Evolutionary conservation across 2,888 invertebrate genomes (phyloP), one percentile per base, ranked within the genome.

Genomic region (Choristoneura rosaceana): DNA sequence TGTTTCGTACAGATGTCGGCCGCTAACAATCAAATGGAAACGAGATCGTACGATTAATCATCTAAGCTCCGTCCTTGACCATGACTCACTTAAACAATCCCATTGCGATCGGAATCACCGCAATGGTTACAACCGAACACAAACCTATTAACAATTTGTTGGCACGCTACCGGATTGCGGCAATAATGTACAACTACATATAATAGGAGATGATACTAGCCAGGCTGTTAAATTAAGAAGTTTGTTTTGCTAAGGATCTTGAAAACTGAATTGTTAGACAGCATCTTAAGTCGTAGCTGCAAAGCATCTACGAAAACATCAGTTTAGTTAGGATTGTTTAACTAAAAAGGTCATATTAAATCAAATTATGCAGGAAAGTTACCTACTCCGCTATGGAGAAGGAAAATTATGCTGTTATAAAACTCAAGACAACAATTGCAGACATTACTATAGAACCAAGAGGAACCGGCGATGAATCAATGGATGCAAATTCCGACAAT

Each of bases 41-140:
- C 45, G 55, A 66, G 69, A 62, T 69, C 15, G 71, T 70, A 69
- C 68, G 73, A 73, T 69, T 73, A 73, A 73, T 73, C 73, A 69
- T 64, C 63, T 81, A 80, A 80, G 80, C 78, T 78, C 78, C 79
- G 82, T 68, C 76, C 76, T 75, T 76, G 76, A 71, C 75, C 74
- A 43, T 75, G 76, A 75, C 74, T 70, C 70, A 71, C 62, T 71
- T 71, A 47, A 68, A 71, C 71, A 65, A 69, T 71, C 71, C 65
- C 74, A 73, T 66, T 63, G 62, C 68, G 71, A 69, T 64, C 69
- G 73, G 17, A 71, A 68, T 63, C 69, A 60, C 45, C 67, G 52
- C 38, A 15, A 34, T 50, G 55, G 34, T 45, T 7, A 63, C 15
- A 73, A 47, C 68, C 33, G 41, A 63, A 59, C 68, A 59, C 63